phyloP scores from a whole-genome alignment of 1,140 invertebrate species.

The Drosophila repleta region DNA sequence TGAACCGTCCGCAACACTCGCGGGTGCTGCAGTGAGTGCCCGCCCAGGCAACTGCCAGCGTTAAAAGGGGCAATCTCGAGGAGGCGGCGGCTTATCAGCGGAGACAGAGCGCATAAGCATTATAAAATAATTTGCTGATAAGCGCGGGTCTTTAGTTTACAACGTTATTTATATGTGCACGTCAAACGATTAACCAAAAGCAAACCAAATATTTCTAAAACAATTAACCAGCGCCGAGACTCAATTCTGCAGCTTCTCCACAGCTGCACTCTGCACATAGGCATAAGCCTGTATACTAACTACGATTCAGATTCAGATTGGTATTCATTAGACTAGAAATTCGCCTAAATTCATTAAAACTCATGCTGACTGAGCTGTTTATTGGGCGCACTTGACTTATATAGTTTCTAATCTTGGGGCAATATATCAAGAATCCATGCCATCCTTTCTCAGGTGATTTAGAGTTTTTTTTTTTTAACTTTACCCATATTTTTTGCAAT shows the following conservation, averaged over 20 bases:
- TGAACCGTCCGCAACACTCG: conserved; percentile 64
- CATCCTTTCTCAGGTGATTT: too few relatives aligned
- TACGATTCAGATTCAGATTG: too few relatives aligned
- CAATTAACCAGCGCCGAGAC: background rate
- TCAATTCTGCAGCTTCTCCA: conserved; percentile 38
- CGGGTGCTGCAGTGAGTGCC: conserved; percentile 45
- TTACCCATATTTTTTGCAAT: too few relatives aligned
- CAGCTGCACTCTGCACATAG: too few relatives aligned
- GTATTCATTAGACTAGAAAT: too few relatives aligned
- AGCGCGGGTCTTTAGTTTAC: conserved; percentile 51
- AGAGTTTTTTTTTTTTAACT: too few relatives aligned
- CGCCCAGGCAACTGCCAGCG: conserved; percentile 13
- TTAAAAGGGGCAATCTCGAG: conserved; percentile 24
- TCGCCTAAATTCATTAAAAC: too few relatives aligned
- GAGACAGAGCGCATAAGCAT: conserved; percentile 49
- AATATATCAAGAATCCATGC: too few relatives aligned
- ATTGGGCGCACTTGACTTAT: too few relatives aligned
- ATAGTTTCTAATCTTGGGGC: too few relatives aligned
- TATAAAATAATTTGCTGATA: conserved; percentile 69
- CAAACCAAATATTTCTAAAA: background rate
- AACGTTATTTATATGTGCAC: conserved; percentile 8
- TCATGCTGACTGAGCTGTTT: too few relatives aligned
- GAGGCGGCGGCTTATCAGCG: conserved; percentile 56
- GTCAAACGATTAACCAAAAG: background rate
- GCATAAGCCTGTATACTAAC: too few relatives aligned